Evolutionary conservation across 2,113 vertebrate species (phyloP).

Genomic region (Bolborhynchus lineola): DNA sequence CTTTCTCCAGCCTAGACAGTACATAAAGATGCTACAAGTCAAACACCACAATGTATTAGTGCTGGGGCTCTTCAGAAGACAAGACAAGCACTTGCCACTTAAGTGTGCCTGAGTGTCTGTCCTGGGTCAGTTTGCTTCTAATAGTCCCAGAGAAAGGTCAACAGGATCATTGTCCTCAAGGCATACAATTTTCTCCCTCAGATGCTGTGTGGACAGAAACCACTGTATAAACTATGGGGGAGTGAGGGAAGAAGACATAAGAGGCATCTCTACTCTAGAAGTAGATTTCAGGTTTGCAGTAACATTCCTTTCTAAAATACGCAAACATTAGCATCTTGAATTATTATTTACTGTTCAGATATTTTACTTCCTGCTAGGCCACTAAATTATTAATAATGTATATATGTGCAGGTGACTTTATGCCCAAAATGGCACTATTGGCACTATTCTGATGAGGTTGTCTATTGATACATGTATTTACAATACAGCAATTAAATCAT

Average conservation of each 20-base stretch:
- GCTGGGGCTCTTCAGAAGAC: not conserved
- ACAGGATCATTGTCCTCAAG: not conserved
- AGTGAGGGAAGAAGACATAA: not conserved
- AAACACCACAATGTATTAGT: not conserved
- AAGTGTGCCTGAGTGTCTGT: accelerated
- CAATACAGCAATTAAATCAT: not conserved
- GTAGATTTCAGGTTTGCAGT: not conserved
- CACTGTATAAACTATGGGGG: not conserved
- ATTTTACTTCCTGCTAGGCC: not conserved
- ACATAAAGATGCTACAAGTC: not conserved
- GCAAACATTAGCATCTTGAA: not conserved
- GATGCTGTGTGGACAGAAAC: not conserved
- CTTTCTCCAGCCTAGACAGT: not conserved
- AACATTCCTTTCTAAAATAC: not conserved
- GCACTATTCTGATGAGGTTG: not conserved
- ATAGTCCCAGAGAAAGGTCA: not conserved
- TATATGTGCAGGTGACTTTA: not conserved
- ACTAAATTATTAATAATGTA: not conserved
- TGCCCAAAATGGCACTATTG: not conserved
- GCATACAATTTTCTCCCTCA: not conserved
- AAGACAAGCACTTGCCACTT: not conserved
- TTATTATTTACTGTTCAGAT: not conserved
- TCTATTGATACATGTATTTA: not conserved
- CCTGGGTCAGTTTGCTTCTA: not conserved
- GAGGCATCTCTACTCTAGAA: not conserved